phyloP scores from a whole-genome alignment of 2,113 vertebrate species.

The Machaerirhynchus nigripectus region DNA sequence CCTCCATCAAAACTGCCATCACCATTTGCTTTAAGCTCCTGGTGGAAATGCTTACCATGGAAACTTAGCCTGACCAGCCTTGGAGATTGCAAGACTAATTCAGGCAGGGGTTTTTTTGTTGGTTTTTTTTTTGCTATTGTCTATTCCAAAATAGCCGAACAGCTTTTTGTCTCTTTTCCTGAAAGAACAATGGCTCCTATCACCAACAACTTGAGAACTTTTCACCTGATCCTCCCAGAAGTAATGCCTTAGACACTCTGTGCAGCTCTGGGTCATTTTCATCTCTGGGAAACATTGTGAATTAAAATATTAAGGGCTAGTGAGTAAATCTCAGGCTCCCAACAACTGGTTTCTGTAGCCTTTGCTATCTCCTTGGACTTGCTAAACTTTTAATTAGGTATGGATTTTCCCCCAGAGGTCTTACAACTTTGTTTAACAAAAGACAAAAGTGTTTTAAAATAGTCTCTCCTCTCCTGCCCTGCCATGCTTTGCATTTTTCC shows the following conservation, averaged over 20 bases:
- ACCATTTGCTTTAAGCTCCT: not conserved
- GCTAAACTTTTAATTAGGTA: not conserved
- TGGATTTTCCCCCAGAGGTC: not conserved
- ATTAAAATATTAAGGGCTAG: not conserved
- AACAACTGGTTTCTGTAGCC: not conserved
- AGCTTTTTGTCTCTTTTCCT: not conserved
- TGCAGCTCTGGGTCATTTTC: not conserved
- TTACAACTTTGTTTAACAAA: not conserved
- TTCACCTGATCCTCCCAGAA: not conserved
- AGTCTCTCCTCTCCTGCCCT: not conserved
- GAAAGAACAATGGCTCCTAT: not conserved
- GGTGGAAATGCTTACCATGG: not conserved
- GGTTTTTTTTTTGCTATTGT: not conserved
- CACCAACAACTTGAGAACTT: not conserved
- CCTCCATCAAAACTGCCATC: not conserved
- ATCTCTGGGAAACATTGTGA: not conserved
- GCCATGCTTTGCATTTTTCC: not conserved
- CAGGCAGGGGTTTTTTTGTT: not conserved
- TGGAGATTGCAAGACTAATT: not conserved
- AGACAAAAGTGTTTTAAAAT: not conserved
- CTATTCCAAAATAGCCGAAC: not conserved
- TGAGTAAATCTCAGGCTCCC: not conserved
- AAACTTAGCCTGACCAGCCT: not conserved
- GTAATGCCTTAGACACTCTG: not conserved
- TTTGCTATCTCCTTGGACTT: not conserved